Percentiles rank a stretch among this genome's conserved stretches.
phyloP scores from a whole-genome alignment of 92 coral and sea anemone genomes.

The Zoanthus gigantus region DNA sequence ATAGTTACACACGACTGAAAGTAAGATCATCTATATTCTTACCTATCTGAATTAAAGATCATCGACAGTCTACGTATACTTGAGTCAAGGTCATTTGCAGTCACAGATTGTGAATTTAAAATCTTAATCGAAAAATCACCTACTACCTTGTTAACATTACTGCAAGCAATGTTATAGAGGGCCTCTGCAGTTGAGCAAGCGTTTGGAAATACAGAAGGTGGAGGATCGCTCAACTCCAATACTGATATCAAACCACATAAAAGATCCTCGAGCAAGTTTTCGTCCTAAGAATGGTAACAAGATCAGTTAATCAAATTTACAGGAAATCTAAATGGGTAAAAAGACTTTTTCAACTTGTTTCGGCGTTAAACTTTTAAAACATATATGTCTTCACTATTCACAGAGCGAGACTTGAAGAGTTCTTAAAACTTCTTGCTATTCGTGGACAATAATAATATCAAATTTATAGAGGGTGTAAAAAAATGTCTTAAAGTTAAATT shows the following conservation, averaged over 20 bases:
- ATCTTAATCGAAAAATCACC: neutral
- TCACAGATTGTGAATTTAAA: neutral
- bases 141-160: slow-evolving; percentile 44
- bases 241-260: slow-evolving; percentile 77
- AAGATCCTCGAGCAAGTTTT: slow-evolving; percentile 43
- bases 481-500: no score
- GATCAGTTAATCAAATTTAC: neutral
- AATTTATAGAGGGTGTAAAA: no score
- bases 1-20: no score
- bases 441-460: no score
- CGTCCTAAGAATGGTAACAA: slow-evolving; percentile 27
- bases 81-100: no score
- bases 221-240: slow-evolving; percentile 74
- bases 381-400: no score
- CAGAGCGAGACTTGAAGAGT: no score
- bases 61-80: neutral
- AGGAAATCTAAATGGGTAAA: no score
- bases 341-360: no score
- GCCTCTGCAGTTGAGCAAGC: slow-evolving; percentile 63
- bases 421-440: no score
- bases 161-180: slow-evolving; percentile 52
- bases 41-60: neutral
- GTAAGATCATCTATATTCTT: no score
- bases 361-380: no score
- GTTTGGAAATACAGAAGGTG: slow-evolving; percentile 74